A percentile compares a stretch with the other conserved stretches of the same genome.
Conservation (phyloP, 2,113 vertebrate species). For the Tamias sibiricus region DNA sequence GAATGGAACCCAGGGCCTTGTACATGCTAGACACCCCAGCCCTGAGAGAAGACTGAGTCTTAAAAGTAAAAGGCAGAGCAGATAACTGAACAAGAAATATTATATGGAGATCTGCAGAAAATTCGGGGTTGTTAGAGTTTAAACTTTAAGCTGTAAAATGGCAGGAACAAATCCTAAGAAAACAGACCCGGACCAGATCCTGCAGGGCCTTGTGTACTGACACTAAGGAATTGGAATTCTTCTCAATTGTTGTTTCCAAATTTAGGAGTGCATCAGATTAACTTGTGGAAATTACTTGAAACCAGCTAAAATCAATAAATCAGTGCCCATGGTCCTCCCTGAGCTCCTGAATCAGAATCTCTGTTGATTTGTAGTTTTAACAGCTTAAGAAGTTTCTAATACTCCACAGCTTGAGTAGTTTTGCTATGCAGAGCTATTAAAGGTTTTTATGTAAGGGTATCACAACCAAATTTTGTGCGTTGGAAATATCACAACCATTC, state of each 20-base stretch:
- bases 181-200: neutral
- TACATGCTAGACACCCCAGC: no score
- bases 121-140: neutral
- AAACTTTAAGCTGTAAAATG: neutral
- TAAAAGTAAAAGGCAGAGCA: neutral
- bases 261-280: neutral
- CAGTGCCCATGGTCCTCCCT: neutral
- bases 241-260: neutral
- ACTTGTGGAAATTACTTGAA: neutral
- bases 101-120: neutral
- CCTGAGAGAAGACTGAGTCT: neutral
- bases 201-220: neutral
- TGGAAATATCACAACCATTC: neutral
- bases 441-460: neutral
- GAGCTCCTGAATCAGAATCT: neutral
- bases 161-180: neutral
- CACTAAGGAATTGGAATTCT: neutral
- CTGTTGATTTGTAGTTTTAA: slow-evolving; percentile 50
- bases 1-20: no score
- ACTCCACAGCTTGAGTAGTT: neutral
- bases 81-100: neutral
- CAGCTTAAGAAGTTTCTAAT: neutral
- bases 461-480: neutral
- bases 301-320: neutral
- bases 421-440: neutral